Conservation (phyloP, 2,888 invertebrate species). For the Polyommatus icarus region DNA sequence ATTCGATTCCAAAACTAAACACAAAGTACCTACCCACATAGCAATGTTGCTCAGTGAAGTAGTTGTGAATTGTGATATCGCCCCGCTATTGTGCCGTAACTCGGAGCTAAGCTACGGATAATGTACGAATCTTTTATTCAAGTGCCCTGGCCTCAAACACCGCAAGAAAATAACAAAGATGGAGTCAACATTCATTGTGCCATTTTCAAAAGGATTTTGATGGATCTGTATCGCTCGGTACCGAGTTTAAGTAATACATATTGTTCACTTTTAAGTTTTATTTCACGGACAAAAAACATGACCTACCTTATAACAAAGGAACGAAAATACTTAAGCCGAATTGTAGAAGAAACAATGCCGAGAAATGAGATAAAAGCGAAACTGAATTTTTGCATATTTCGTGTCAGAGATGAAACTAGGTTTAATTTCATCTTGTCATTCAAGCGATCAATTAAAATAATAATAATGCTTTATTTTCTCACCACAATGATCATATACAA, state of each 20-base stretch:
- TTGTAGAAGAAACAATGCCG: conserved; percentile 28
- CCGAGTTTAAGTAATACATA: conserved; percentile 45
- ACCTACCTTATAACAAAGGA: conserved; percentile 32
- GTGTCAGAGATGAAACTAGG: neutral
- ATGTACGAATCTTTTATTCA: conserved; percentile 79
- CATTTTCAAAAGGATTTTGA: conserved; percentile 71
- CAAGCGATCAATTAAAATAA: neutral
- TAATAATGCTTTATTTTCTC: too few species aligned
- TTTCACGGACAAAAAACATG: conserved; percentile 32
- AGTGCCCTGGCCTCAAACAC: conserved; percentile 68
- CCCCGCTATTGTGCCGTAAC: conserved; percentile 63
- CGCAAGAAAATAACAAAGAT: conserved; percentile 73
- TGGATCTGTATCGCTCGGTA: conserved; percentile 55
- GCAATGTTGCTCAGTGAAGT: conserved; percentile 52
- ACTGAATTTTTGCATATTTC: neutral
- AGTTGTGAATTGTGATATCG: conserved; percentile 71
- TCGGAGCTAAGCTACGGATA: conserved; percentile 60
- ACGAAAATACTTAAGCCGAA: conserved; percentile 26
- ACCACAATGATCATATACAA: too few species aligned
- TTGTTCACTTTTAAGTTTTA: conserved; percentile 30
- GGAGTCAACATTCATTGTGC: conserved; percentile 72
- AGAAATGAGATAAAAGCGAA: conserved; percentile 24
- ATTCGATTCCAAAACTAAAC: neutral
- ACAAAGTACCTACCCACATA: conserved; percentile 13
- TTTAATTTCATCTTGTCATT: neutral